A percentile compares a stretch with the other conserved stretches of the same genome.
Evolutionary conservation across 2,113 vertebrate genomes (phyloP).

Genomic region (Sapajus apella): DNA sequence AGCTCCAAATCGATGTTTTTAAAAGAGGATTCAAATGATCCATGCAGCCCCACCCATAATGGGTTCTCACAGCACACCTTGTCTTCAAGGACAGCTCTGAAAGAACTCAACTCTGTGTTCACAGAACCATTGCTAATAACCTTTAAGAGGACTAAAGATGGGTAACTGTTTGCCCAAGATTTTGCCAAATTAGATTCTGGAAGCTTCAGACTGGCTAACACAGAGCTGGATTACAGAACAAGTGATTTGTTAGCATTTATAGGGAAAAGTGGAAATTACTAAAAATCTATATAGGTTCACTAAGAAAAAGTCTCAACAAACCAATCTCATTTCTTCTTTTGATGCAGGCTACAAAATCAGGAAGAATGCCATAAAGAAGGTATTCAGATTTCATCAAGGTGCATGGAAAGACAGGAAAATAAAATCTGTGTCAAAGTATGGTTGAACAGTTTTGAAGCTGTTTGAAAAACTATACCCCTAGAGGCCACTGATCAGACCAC

Average conservation of each 20-base stretch:
- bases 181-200: constrained; percentile 14
- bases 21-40: neutral
- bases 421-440: neutral
- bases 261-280: neutral
- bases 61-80: neutral
- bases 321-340: neutral
- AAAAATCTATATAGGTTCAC: neutral
- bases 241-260: neutral
- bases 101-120: neutral
- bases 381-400: neutral
- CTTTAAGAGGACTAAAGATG: neutral
- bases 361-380: neutral
- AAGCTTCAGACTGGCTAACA: neutral
- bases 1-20: neutral
- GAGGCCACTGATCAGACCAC: neutral
- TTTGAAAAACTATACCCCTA: neutral
- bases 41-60: neutral
- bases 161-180: constrained; percentile 1
- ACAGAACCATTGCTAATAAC: neutral
- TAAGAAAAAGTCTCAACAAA: neutral
- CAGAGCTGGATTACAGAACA: neutral
- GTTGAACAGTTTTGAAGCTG: neutral
- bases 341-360: neutral
- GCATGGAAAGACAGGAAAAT: neutral
- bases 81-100: neutral